These are phyloP conservation scores for Monodelphis domestica DNA, from an alignment of 2,797 vertebrate species.

Conservation along the genomic window DNA sequence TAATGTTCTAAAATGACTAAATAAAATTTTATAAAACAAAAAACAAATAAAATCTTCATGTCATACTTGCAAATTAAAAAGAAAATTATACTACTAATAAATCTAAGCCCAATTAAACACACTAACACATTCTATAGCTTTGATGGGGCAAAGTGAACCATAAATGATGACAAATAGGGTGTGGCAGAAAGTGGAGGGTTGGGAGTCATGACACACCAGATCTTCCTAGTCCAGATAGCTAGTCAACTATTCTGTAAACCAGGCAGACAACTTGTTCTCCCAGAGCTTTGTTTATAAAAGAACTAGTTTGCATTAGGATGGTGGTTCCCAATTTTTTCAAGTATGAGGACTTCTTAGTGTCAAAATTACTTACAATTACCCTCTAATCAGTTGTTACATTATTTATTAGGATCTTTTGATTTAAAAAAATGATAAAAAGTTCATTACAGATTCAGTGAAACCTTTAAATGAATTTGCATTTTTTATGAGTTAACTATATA, in stretches of 20 bases:
- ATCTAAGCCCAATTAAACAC: background rate
- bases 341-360: background rate
- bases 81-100: background rate
- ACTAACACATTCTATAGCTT: background rate
- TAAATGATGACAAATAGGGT: background rate
- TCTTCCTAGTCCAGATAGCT: background rate
- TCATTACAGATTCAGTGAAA: background rate
- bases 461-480: background rate
- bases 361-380: background rate
- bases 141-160: background rate
- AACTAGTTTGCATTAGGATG: background rate
- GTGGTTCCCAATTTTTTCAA: background rate
- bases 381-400: background rate
- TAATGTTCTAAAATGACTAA: too few species aligned
- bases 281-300: background rate
- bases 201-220: background rate
- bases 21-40: too few species aligned
- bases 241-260: background rate
- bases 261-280: background rate
- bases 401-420: background rate
- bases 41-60: rapidly evolving
- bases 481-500: background rate
- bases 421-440: background rate
- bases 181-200: background rate
- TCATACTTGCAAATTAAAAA: background rate